Base-by-base conservation (phyloP, 2,888 invertebrate genomes). In the Hyles lineata region DNA sequence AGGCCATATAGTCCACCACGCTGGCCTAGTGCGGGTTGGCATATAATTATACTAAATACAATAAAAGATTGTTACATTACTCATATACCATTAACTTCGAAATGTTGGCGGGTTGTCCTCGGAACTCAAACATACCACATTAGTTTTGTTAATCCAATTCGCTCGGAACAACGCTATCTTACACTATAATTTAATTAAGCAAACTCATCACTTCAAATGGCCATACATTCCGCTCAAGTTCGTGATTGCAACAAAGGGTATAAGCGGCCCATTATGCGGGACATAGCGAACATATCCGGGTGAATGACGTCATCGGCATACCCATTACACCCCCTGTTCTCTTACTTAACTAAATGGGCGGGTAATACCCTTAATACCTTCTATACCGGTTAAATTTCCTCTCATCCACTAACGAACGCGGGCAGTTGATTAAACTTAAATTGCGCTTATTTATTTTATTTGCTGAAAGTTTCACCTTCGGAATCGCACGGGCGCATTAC, bases 191-290 rank as follows among this genome's bases (percentile, higher is more conserved):
- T 43, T 43, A 43, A 43, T 43, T 11, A 43, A 43, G 43, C 43
- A 15, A 15, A 43, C 43, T 43, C 43, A 43, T 43, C 15, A 43
- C 43, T 43, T 43, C 43, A 43, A 43, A 43, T 43, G 11, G 11
- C 43, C 11, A 43, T 43, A 55, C n/a, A 55, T n/a, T n/a, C 55
- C 55, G 17, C 55, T n/a, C 17, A 55, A 55, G 55, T 55, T n/a
- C 55, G n/a, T 55, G n/a, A 55, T n/a, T 55, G n/a, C 55, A 55
- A n/a, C 55, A 55, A 55, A 55, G 55, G 19, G n/a, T 55, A 55
- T n/a, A 55, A n/a, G 7, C n/a, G 55, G 55, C n/a, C n/a, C 55
- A 55, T 55, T 55, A 55, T 19, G 55, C n/a, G 55, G n/a, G 55
- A 55, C 55, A 21, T 21, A 21, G 35, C n/a, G 21, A 17, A 50